Evolutionary conservation across 2,113 vertebrate genomes (phyloP), one percentile per base, ranked within the genome.

Genomic region (Machaerirhynchus nigripectus): DNA sequence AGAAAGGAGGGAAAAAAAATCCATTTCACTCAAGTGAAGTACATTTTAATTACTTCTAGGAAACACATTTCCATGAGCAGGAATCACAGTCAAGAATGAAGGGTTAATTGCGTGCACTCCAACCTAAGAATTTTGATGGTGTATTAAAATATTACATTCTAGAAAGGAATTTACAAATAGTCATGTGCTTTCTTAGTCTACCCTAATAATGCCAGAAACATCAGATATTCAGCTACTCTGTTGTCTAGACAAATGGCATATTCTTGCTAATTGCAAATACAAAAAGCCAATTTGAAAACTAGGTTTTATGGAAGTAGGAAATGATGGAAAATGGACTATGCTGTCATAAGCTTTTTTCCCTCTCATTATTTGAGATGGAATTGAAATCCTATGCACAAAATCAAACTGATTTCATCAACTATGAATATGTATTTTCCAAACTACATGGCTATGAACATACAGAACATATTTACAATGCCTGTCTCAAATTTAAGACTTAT

Each of bases 181-280:
- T 93, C 85, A 65, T 84, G 64, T 89, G 85, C n/a, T 90, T 92
- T 81, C 71, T 50, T 83, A 90, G 60, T 59, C 57, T 79, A 73
- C 71, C 42, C 44, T 71, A 90, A 71, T 75, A 88, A 63, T 84
- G 68, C 52, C 76, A 96, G 75, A 85, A 93, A 83, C 59, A 71
- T 59, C 83, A 94, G 67, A 64, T 82, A 81, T 65, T 74, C 71
- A 86, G 59, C 56, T 86, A 74, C 64, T 89, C 71, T 81, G 64
- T 42, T 95, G 93, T 92, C 88, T 90, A 94, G 83, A 92, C 79
- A 92, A 93, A 92, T 53, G 40, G 46, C 85, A 74, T 78, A 86
- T 71, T 87, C 61, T 56, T 88, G 64, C 85, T 96, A 97, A 96
- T 86, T 95, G 59, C 55, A 78, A 89, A 60, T 74, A 88, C 52